Evolutionary conservation across 2,888 invertebrate genomes (phyloP), one percentile per base, ranked within the genome.

Genomic region (Acronicta aceris): DNA sequence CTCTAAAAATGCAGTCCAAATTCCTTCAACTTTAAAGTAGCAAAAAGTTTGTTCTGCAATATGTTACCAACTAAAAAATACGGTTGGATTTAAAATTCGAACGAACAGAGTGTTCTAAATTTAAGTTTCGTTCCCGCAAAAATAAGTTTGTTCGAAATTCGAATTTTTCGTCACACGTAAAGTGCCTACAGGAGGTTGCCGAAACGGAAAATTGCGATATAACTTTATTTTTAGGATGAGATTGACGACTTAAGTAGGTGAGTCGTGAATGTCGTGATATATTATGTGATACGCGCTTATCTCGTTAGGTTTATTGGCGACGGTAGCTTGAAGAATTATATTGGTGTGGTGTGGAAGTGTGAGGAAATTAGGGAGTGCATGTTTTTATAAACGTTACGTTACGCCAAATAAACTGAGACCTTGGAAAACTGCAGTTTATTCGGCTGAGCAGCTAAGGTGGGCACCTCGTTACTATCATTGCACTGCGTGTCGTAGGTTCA

Each of bases 181-280:
- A 38, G 38, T 38, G n/a, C 38, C 38, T 86, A 84, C 85, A 85
- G 83, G 82, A 87, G 87, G 84, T 86, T 87, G 88, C 71, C 81
- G 91, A 86, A 86, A 90, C 88, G 93, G 89, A 91, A 93, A 94
- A 93, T 94, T 93, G 91, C 79, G 87, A 84, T 87, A 89, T 94
- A 92, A 93, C 92, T 93, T 93, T 91, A 93, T 93, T 94, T 86
- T 89, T 84, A 84, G 84, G 83, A 84, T 79, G 89, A 90, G 92
- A 92, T 93, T 93, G 93, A 93, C 89, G 90, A 85, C 81, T 88
- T 88, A 83, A 89, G 85, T 84, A 84, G 85, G 81, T 83, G 84
- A 80, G 78, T 74, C 74, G 77, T 81, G 81, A 87, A 84, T 79
- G 78, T 74, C 74, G 77, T 81, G 81, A 87, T 86, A 86, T 88